Base-by-base conservation (phyloP, 2,888 invertebrate species). In the Drosophila kambysellisi region DNA sequence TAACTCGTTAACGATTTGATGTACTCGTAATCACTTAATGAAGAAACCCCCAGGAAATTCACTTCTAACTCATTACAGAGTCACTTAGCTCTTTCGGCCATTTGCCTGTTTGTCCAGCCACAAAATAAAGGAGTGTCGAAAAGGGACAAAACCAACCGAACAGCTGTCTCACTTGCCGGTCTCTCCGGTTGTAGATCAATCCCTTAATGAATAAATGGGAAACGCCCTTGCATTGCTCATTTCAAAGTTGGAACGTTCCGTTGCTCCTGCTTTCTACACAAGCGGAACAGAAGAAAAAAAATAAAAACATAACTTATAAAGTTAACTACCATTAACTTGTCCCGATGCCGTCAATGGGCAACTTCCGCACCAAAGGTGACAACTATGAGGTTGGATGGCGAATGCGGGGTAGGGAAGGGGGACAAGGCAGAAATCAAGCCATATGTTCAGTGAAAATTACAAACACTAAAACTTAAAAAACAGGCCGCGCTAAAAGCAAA, bases 401-500 rank as follows among this genome's bases (percentile, higher is more conserved):
- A 6, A 4, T 30, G 33, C 17, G 9, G 48, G 15, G 41, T n/a
- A n/a, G 41, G 11, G 5, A n/a, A 29, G 12, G 15, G n/a, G 25
- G 39, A 7, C 29, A 57, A 20, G 56, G 50, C 29, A 67, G 71
- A 76, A 76, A 87, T 83, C 74, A 81, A 76, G 88, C 83, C 85
- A 89, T 87, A 89, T 88, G 83, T 82, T 89, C 68, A 79, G 74
- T 79, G 75, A 86, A 88, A 83, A 85, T 83, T 79, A 85, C 82
- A 87, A 81, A 78, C 87, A 86, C 82, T 81, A 83, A 82, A 88
- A 88, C 70, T 79, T 81, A 41, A 85, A 70, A 89, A 89, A 87
- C 89, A 81, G 87, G 89, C 88, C 88, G 89, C 88, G 89, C 86
- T 87, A 87, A 87, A 87, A 87, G 87, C 87, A 87, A 87, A 87